These are phyloP conservation scores for Drosophila pseudoobscura DNA, from an alignment of 1,140 invertebrate genomes.

Conservation along the genomic window DNA sequence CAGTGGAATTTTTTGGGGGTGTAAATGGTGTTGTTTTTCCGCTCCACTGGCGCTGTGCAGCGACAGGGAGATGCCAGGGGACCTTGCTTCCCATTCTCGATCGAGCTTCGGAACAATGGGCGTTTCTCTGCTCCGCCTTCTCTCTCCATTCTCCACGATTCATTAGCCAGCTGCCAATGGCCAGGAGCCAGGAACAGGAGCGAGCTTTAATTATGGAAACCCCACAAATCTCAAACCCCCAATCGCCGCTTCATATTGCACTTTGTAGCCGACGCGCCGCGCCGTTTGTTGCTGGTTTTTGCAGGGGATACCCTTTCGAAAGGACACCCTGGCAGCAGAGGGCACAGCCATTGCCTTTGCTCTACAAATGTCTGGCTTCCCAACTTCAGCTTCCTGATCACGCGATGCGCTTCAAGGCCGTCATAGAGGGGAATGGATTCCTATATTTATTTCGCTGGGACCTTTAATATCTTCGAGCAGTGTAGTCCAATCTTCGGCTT, in stretches of 20 bases:
- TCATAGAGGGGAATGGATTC: too few species aligned
- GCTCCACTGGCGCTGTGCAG: slow-evolving; percentile 32
- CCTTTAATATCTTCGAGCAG: too few species aligned
- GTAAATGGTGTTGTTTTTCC: slow-evolving; percentile 57
- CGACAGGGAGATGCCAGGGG: too few species aligned
- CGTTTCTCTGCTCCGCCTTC: not conserved
- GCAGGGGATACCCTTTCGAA: too few species aligned
- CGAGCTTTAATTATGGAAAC: slow-evolving; percentile 41
- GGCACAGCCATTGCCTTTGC: too few species aligned
- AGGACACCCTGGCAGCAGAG: too few species aligned
- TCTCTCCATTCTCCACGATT: slow-evolving; percentile 11
- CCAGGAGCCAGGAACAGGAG: not conserved
- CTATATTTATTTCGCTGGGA: too few species aligned
- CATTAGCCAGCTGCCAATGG: slow-evolving; percentile 32
- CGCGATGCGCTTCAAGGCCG: too few species aligned
- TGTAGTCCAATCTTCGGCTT: too few species aligned
- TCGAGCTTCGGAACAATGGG: slow-evolving; percentile 5
- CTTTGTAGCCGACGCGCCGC: slow-evolving; percentile 2
- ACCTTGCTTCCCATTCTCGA: slow-evolving; percentile 21
- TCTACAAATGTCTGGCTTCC: too few species aligned
- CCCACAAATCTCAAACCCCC: slow-evolving; percentile 25
- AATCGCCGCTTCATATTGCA: slow-evolving; percentile 10
- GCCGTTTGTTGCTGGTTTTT: too few species aligned
- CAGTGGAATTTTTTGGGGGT: slow-evolving; percentile 23
- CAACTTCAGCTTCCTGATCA: too few species aligned